A percentile compares a stretch with the other conserved stretches of the same genome.
phyloP scores from a whole-genome alignment of 2,113 vertebrate genomes.

The Paracyprichromis sp. region DNA sequence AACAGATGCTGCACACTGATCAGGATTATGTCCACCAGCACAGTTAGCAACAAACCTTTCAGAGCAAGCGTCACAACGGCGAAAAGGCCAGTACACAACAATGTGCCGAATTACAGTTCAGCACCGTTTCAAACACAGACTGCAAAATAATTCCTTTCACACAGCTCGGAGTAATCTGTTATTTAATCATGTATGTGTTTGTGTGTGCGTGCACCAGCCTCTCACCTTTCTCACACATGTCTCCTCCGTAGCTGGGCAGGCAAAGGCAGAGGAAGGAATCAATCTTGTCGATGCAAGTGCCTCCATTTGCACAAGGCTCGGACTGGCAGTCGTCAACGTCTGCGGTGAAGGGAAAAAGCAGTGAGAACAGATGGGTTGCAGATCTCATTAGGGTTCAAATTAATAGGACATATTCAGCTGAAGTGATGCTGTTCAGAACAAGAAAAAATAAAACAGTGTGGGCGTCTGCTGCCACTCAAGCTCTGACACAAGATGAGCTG shows the following conservation, averaged over 20 bases:
- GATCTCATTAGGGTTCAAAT: slow-evolving; percentile 12
- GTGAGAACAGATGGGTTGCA: background rate
- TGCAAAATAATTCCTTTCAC: background rate
- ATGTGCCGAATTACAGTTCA: background rate
- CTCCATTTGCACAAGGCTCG: slow-evolving; percentile 86
- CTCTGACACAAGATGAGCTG: background rate
- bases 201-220: background rate
- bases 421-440: background rate
- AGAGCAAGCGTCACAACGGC: background rate
- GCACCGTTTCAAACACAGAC: background rate
- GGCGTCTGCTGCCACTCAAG: background rate
- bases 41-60: background rate
- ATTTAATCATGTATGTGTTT: background rate
- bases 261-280: slow-evolving; percentile 90
- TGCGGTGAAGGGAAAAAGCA: slow-evolving; percentile 8
- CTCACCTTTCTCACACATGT: slow-evolving; percentile 89
- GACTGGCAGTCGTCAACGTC: slow-evolving; percentile 77
- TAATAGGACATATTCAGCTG: background rate
- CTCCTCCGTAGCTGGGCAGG: slow-evolving; percentile 90
- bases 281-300: slow-evolving; percentile 90
- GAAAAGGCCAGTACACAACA: background rate
- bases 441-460: background rate
- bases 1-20: slow-evolving; percentile 16
- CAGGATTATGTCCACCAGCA: slow-evolving; percentile 11
- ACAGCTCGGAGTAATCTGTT: background rate